These are phyloP conservation scores for Channa striata DNA, from an alignment of 2,797 vertebrate genomes.

Conservation along the genomic window DNA sequence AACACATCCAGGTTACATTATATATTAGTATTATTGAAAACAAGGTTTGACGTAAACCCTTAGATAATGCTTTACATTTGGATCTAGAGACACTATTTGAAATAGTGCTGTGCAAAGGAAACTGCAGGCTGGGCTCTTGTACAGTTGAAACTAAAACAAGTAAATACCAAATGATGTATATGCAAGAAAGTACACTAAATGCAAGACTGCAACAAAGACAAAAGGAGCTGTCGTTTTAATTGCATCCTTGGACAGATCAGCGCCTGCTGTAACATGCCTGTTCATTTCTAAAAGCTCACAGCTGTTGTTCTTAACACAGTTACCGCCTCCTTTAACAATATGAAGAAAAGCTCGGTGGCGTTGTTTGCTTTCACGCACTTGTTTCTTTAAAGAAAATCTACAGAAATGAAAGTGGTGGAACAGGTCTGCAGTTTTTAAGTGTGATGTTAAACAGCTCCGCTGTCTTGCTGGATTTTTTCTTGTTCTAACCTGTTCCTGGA, in stretches of 20 bases:
- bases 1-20: neutral
- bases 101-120: no score
- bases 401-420: constrained; percentile 26
- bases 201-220: neutral
- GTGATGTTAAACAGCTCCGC: neutral
- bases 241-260: neutral
- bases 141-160: neutral
- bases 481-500: constrained; percentile 31
- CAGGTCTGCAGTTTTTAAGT: constrained; percentile 17
- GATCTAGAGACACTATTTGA: no score
- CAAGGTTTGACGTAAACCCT: no score
- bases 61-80: no score
- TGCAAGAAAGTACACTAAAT: neutral
- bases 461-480: neutral
- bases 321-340: neutral
- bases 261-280: constrained; percentile 30
- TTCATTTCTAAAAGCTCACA: constrained; percentile 19
- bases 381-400: constrained; percentile 7
- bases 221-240: neutral
- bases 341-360: neutral
- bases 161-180: neutral
- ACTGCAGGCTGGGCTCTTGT: no score
- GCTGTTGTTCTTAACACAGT: constrained; percentile 13
- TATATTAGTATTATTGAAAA: no score
- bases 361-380: constrained; percentile 5